Conservation (phyloP, 2,888 invertebrate genomes). For the Drosophila pegasa region DNA sequence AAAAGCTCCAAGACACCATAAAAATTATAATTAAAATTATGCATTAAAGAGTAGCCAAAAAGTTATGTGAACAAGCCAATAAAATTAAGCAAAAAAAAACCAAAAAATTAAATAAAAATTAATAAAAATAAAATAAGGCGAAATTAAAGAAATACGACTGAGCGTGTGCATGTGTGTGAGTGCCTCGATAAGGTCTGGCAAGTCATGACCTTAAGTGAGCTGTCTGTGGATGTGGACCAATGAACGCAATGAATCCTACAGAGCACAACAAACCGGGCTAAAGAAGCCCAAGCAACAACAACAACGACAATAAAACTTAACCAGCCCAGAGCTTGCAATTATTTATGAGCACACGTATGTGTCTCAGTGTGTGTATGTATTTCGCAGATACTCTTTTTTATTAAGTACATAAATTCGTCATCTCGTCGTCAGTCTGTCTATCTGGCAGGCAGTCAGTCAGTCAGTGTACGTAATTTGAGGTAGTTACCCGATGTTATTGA, state of each 20-base stretch:
- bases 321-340: conserved; percentile 33
- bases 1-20: conserved; percentile 30
- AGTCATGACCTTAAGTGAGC: conserved; percentile 76
- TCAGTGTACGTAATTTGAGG: conserved; percentile 21
- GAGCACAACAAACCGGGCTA: conserved; percentile 31
- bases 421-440: conserved; percentile 5
- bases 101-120: conserved; percentile 7
- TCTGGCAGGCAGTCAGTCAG: not conserved
- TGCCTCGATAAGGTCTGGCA: conserved; percentile 62
- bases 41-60: conserved; percentile 31
- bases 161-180: conserved; percentile 3
- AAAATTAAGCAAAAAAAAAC: conserved; percentile 40
- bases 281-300: conserved; percentile 19
- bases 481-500: conserved; percentile 43
- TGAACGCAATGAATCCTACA: conserved; percentile 60
- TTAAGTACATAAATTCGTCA: conserved; percentile 31
- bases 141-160: not conserved
- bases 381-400: conserved; percentile 28
- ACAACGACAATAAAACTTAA: conserved; percentile 21
- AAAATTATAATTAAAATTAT: conserved; percentile 55
- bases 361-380: not conserved
- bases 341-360: conserved; percentile 23
- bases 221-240: conserved; percentile 62
- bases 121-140: not conserved
- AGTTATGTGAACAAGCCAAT: conserved; percentile 37